These are phyloP conservation scores for Meloidogyne chitwoodi DNA, from an alignment of 1,140 invertebrate species.

Conservation along the genomic window DNA sequence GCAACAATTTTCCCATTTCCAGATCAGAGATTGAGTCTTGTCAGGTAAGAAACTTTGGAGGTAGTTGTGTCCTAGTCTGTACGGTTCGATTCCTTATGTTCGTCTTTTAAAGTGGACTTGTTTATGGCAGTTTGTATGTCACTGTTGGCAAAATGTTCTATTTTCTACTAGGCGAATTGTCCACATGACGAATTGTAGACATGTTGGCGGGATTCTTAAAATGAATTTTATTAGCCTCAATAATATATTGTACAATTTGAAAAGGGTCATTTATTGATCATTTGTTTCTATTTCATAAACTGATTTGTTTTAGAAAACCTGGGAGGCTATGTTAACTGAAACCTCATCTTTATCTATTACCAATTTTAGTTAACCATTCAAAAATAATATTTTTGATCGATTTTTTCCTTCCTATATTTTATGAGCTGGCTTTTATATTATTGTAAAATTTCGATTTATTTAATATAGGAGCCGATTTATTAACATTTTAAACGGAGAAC, in stretches of 20 bases:
- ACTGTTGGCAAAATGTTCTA: background rate
- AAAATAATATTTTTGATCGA: background rate
- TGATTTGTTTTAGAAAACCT: too few species aligned
- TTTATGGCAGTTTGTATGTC: background rate
- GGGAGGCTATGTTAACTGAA: too few species aligned
- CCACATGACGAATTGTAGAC: too few species aligned
- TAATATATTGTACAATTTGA: too few species aligned
- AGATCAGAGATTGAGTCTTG: slow-evolving; percentile 40
- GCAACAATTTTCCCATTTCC: background rate
- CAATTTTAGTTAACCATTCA: too few species aligned
- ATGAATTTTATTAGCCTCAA: too few species aligned
- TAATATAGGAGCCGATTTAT: background rate
- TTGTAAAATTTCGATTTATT: background rate
- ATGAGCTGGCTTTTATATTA: background rate
- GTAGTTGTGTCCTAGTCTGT: background rate
- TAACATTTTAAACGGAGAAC: background rate
- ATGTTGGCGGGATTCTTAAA: too few species aligned
- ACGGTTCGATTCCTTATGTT: background rate
- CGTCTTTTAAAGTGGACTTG: background rate
- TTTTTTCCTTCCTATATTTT: background rate
- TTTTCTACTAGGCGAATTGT: background rate
- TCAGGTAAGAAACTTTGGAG: slow-evolving; percentile 25
- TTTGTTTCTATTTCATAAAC: too few species aligned
- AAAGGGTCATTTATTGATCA: too few species aligned
- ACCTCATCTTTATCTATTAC: too few species aligned